Evolutionary conservation across 1,140 invertebrate species (phyloP), one percentile per base, ranked within the genome.

Genomic region (Zaprionus ornatus): DNA sequence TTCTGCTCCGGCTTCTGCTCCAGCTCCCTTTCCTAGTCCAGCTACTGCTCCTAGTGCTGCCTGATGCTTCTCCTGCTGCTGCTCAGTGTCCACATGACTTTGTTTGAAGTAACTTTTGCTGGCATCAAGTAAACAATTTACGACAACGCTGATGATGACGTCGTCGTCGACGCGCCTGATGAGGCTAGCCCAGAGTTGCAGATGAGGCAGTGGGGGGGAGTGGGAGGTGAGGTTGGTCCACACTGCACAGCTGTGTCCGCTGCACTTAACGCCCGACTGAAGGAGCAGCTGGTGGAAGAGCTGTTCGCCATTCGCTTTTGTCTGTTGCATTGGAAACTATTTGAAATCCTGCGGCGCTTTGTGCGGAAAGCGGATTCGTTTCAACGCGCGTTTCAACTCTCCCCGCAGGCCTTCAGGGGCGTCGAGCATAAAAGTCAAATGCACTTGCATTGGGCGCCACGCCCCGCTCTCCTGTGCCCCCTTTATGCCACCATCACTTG

Each of bases 61-160:
- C 10, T 10, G 29, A 32, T 32, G 29, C 29, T 32, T 10, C 29
- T 29, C 27, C 15, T 64, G 17, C 54, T 61, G 63, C 55, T 68
- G 57, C 57, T 71, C 74, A 69, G 85, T 88, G 85, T 88, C 80
- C 84, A 90, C 77, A 88, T 88, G 84, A 87, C 84, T 88, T 87
- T 88, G 85, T 88, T 88, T 88, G 72, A 90, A 90, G 82, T 74
- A 90, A 90, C 69, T 85, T 85, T 81, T 85, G 59, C 81, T 71
- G 70, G 79, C 85, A 85, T 90, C 85, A 88, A 90, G 81, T 82
- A 90, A 90, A 90, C 85, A 90, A 90, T 90, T 90, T 90, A 81
- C 81, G 85, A 90, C 86, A 79, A 75, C 79, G 68, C 85, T 90
- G 81, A 90, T 90, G 85, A 90, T 90, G 85, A 90, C 85, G 86